Percentiles rank a stretch among this genome's conserved stretches.
Evolutionary conservation across 1,140 invertebrate genomes (phyloP).

Genomic region (Sycobia sp.): DNA sequence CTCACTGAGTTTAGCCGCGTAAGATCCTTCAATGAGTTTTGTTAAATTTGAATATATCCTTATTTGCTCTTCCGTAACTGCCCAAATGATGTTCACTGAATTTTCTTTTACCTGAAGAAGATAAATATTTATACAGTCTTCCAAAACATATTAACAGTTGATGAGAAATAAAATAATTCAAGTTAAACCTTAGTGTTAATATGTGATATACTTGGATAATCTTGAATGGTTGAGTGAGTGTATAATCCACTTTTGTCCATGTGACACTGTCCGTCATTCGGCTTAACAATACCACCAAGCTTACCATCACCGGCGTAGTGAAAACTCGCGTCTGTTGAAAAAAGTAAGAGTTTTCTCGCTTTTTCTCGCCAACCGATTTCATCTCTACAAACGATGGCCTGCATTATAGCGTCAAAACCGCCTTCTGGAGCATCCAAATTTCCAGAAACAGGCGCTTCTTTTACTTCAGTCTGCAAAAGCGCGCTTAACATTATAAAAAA

Average conservation of each 20-base stretch:
- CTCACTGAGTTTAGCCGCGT: constrained; percentile 80
- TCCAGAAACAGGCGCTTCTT: constrained; percentile 84
- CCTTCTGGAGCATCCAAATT: constrained; percentile 98
- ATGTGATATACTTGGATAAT: constrained; percentile 98
- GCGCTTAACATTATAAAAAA: background rate
- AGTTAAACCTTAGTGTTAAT: constrained; percentile 72
- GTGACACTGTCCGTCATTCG: constrained; percentile 92
- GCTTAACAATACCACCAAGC: constrained; percentile 90
- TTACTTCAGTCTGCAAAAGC: constrained; percentile 70
- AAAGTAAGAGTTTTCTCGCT: constrained; percentile 90
- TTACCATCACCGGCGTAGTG: constrained; percentile 94
- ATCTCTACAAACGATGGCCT: constrained; percentile 89
- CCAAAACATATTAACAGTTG: too few species aligned
- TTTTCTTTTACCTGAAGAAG: constrained; percentile 77
- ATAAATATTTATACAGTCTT: background rate
- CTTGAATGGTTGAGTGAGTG: constrained; percentile 79
- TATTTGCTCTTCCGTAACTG: constrained; percentile 86
- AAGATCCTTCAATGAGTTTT: constrained; percentile 81
- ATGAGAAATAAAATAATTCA: background rate
- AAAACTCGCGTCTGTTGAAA: constrained; percentile 97
- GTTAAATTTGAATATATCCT: constrained; percentile 83
- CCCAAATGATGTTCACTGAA: constrained; percentile 97
- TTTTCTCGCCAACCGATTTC: constrained; percentile 89
- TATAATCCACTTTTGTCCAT: constrained; percentile 74
- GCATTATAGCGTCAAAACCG: constrained; percentile 99